A percentile compares a stretch with the other conserved stretches of the same genome.
phyloP scores from a whole-genome alignment of 2,797 vertebrate species.

The Scolopax rusticola region DNA sequence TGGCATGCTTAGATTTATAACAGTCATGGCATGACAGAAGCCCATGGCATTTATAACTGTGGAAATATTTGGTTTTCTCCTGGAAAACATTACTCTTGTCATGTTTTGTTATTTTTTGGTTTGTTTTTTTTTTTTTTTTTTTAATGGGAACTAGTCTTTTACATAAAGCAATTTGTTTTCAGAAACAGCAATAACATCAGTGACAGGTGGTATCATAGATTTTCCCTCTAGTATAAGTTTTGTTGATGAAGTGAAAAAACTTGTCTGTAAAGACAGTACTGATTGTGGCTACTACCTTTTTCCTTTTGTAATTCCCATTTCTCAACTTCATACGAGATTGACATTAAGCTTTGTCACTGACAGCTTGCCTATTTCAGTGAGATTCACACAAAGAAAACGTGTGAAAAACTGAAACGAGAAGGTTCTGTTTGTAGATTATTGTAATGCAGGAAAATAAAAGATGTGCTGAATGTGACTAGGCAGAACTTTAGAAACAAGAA shows the following conservation, averaged over 20 bases:
- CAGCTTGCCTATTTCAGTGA: constrained; percentile 48
- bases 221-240: background rate
- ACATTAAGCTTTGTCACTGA: constrained; percentile 42
- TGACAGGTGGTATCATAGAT: background rate
- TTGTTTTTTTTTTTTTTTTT: background rate
- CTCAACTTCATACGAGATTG: constrained; percentile 1
- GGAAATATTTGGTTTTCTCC: background rate
- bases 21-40: background rate
- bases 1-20: background rate
- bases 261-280: background rate
- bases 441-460: constrained; percentile 41
- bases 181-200: background rate
- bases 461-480: constrained; percentile 30
- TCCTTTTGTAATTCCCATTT: constrained; percentile 19
- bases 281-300: background rate
- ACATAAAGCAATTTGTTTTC: background rate
- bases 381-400: constrained; percentile 12
- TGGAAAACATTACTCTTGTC: background rate
- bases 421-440: constrained; percentile 28
- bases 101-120: background rate
- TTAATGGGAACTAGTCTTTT: background rate
- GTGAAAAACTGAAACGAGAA: constrained; percentile 57
- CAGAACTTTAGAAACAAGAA: constrained; percentile 44
- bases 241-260: background rate
- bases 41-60: background rate